Evolutionary conservation across 1,140 invertebrate species (phyloP), one percentile per base, ranked within the genome.

Genomic region (Proales similis): DNA sequence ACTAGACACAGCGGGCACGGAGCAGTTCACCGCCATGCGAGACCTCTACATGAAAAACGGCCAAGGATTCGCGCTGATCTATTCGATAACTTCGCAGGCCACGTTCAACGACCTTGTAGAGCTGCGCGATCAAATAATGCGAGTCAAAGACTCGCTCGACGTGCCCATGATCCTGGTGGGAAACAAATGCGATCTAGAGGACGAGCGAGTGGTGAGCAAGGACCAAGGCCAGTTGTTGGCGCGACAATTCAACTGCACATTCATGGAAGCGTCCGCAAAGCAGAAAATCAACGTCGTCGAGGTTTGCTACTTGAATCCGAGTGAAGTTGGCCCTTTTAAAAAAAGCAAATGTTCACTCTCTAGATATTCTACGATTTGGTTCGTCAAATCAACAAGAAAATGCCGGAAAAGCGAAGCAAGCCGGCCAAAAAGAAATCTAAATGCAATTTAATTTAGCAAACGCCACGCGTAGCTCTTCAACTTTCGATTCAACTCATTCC

Each of bases 31-130:
- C 70, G 92, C 93, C 65, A 99, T 99, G 95, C 83, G 95, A 72
- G 95, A 99, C 81, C 82, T 99, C 68, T 99, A 99, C 77, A 99
- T 99, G 86, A 98, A 98, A 79, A 99, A 98, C 78, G 94, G 94
- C 11, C 92, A 97, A 77, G 94, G 94, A 63, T 99, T 99, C 79
- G 87, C 99, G 53, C 82, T 99, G 69, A 94, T 99, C 33, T 99
- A 99, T 77, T 95, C 91, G 64, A 96, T 97, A 77, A 97, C 92
- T 67, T 92, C 93, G 74, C 95, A 99, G 79, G 96, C 93, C 64
- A 99, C 93, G 63, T 99, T 98, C 80, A 98, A 99, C 78, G 95
- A 99, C 81, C 81, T 99, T 65, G 89, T 94, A 79, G 93, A 98
- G 79, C 81, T 99, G 68, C 81, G 93, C 68, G 94, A 99, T 80